Conservation (phyloP, 2,797 vertebrate species). For the Megaceryle alcyon region DNA sequence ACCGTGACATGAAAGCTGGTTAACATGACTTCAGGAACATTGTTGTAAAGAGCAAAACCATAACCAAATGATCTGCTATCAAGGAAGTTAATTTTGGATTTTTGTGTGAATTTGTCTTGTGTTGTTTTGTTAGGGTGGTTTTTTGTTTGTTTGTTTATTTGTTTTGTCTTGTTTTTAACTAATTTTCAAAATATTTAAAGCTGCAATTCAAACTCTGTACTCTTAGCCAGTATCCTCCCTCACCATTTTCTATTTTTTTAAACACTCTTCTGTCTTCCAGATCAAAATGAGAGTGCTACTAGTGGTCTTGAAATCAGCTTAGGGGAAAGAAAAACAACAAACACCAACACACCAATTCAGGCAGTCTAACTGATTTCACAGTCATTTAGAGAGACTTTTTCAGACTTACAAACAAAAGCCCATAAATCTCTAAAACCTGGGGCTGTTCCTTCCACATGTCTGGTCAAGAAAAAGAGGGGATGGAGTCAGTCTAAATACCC, state of each 20-base stretch:
- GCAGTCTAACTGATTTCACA: not conserved
- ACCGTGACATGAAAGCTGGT: not conserved
- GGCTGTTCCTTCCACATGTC: not conserved
- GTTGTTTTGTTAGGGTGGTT: not conserved
- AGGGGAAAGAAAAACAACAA: fast-evolving
- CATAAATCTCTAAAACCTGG: not conserved
- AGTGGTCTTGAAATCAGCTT: not conserved
- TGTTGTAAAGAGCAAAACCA: constrained; percentile 13
- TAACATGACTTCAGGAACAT: not conserved
- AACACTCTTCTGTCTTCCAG: not conserved
- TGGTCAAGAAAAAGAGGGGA: not conserved
- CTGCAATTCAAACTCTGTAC: not conserved
- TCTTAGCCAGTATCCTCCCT: not conserved
- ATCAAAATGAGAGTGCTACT: not conserved
- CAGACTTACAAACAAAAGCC: not conserved
- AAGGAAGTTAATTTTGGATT: not conserved
- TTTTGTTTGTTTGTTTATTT: not conserved
- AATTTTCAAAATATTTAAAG: not conserved
- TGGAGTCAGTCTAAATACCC: not conserved
- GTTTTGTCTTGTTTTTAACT: not conserved
- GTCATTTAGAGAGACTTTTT: not conserved
- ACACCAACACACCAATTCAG: not conserved
- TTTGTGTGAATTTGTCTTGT: too few species aligned
- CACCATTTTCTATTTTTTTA: not conserved
- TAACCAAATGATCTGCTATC: not conserved